A percentile compares a stretch with the other conserved stretches of the same genome.
Conservation (phyloP, 2,888 invertebrate species). For the Busseola fusca region DNA sequence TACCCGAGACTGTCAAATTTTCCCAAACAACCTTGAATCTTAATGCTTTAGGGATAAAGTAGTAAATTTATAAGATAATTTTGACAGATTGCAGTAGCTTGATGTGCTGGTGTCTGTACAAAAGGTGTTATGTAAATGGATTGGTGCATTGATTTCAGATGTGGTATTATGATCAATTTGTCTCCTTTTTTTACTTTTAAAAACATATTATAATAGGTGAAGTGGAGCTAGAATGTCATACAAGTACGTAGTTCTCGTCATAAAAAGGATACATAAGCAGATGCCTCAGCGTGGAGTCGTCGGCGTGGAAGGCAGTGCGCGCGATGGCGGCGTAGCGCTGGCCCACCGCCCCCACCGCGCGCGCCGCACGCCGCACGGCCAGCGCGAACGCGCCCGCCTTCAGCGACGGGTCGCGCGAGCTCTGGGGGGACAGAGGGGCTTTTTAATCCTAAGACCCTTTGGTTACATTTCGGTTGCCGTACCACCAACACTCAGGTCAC, state of each 20-base stretch:
- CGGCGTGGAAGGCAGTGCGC: constrained; percentile 82
- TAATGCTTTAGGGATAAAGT: too few species aligned
- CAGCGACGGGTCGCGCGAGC: constrained; percentile 76
- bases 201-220: background rate
- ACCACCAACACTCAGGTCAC: too few species aligned
- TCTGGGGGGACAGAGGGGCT: constrained; percentile 62
- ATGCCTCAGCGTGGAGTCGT: constrained; percentile 77
- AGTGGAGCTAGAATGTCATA: background rate
- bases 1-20: too few species aligned
- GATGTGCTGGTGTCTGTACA: too few species aligned
- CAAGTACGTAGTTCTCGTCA: background rate
- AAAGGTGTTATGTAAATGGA: too few species aligned
- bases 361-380: constrained; percentile 75
- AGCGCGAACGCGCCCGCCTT: constrained; percentile 77
- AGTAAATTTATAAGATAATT: too few species aligned
- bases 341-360: constrained; percentile 68
- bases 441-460: too few species aligned
- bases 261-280: constrained; percentile 85
- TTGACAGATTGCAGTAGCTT: too few species aligned
- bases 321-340: constrained; percentile 76
- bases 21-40: too few species aligned
- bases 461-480: too few species aligned
- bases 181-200: background rate
- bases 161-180: background rate
- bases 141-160: too few species aligned